Conservation (phyloP, 2,888 invertebrate genomes). For the Baronia brevicornis region DNA sequence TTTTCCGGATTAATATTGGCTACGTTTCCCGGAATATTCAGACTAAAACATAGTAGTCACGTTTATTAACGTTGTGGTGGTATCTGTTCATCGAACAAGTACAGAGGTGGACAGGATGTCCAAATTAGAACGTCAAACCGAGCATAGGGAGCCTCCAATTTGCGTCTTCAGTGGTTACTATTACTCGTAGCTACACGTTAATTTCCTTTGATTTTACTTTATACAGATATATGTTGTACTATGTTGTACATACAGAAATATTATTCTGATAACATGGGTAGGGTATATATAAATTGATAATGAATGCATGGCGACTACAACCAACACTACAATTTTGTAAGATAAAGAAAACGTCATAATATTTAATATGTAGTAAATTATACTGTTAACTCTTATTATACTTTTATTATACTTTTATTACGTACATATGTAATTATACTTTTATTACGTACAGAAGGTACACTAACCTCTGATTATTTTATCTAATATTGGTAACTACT, state of each 20-base stretch:
- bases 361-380: background rate
- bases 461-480: too few relatives aligned
- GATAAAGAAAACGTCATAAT: background rate
- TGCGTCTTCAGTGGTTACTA: slow-evolving; percentile 26
- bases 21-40: slow-evolving; percentile 15
- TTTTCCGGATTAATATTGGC: slow-evolving; percentile 14
- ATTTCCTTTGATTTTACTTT: background rate
- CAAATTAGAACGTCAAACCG: slow-evolving; percentile 32
- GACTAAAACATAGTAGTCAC: slow-evolving; percentile 12
- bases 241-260: too few relatives aligned
- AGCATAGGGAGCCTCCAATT: slow-evolving; percentile 33
- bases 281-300: too few relatives aligned
- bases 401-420: too few relatives aligned
- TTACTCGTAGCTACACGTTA: slow-evolving; percentile 21
- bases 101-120: slow-evolving; percentile 15
- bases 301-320: too few relatives aligned
- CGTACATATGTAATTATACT: too few relatives aligned
- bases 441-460: too few relatives aligned
- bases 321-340: too few relatives aligned
- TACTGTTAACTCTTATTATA: too few relatives aligned
- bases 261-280: too few relatives aligned
- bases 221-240: background rate
- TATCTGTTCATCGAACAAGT: slow-evolving; percentile 16
- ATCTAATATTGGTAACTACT: too few relatives aligned
- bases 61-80: slow-evolving; percentile 14